These are phyloP conservation scores for Mythimna impura DNA, from an alignment of 2,888 invertebrate genomes.

Conservation along the genomic window DNA sequence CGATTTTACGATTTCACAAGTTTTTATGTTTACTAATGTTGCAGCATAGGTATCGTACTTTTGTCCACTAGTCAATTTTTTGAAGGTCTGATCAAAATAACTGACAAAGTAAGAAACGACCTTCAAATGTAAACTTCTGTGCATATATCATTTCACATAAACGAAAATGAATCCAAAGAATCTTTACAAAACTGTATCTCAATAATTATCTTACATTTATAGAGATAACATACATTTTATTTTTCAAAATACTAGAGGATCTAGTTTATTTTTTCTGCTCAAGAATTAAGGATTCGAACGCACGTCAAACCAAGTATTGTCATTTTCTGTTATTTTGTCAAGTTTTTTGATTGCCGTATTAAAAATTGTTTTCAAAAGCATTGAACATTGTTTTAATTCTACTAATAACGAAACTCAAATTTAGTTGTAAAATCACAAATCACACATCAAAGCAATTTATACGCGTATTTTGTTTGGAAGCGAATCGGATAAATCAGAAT, in stretches of 20 bases:
- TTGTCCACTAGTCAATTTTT: slow-evolving; percentile 81
- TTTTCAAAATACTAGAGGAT: not conserved
- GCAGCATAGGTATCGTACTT: slow-evolving; percentile 79
- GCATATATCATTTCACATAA: not conserved
- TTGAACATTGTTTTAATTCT: not conserved
- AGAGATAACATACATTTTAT: not conserved
- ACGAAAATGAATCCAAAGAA: not conserved
- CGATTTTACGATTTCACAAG: slow-evolving; percentile 81
- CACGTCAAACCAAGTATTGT: slow-evolving; percentile 37
- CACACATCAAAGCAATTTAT: not conserved
- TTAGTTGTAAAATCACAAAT: not conserved
- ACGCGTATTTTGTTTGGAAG: not conserved
- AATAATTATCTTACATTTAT: not conserved
- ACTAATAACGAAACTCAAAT: not conserved
- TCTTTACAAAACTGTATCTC: not conserved
- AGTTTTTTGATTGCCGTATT: slow-evolving; percentile 46
- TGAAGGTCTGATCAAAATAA: slow-evolving; percentile 74
- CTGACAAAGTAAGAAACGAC: slow-evolving; percentile 34
- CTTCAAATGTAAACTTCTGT: slow-evolving; percentile 33
- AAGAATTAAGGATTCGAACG: slow-evolving; percentile 53
- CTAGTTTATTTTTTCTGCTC: not conserved
- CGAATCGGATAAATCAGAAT: not conserved
- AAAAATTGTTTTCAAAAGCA: not conserved
- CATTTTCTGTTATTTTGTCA: slow-evolving; percentile 40
- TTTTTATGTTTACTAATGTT: slow-evolving; percentile 86